phyloP scores from a whole-genome alignment of 2,797 vertebrate genomes.

The Cheirogaleus major region DNA sequence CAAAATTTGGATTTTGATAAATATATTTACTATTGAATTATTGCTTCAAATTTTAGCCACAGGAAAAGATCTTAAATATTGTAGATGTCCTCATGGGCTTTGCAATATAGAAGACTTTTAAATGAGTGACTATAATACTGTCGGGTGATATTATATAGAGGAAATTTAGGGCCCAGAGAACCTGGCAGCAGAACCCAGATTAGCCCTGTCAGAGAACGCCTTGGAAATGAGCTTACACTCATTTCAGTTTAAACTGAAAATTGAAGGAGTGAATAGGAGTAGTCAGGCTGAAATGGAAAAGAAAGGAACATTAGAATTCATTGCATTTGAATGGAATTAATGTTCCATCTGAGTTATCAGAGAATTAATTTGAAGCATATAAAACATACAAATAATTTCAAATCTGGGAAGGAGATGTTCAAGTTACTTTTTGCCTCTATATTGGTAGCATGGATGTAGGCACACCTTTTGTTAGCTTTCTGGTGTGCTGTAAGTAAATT shows the following conservation, averaged over 20 bases:
- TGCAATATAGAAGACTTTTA: not conserved
- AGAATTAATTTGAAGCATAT: not conserved
- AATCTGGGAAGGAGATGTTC: not conserved
- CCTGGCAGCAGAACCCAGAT: too few relatives aligned
- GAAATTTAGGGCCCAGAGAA: not conserved
- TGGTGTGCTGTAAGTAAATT: not conserved
- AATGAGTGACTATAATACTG: rapidly evolving
- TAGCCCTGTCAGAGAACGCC: too few relatives aligned
- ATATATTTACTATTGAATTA: not conserved
- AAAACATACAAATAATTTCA: not conserved
- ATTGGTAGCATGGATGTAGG: not conserved
- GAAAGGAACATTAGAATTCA: not conserved
- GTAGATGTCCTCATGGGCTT: not conserved
- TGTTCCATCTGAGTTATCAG: not conserved
- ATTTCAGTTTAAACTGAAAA: not conserved
- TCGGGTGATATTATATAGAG: not conserved
- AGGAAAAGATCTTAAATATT: not conserved
- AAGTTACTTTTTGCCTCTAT: not conserved
- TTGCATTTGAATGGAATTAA: not conserved
- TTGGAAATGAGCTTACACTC: not conserved
- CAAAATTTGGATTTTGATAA: not conserved
- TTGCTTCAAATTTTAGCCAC: not conserved
- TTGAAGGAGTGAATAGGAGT: not conserved
- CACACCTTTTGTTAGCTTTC: not conserved
- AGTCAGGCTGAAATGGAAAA: not conserved